Evolutionary conservation across 2,113 vertebrate species (phyloP).

Genomic region (Tragelaphus strepsiceros): DNA sequence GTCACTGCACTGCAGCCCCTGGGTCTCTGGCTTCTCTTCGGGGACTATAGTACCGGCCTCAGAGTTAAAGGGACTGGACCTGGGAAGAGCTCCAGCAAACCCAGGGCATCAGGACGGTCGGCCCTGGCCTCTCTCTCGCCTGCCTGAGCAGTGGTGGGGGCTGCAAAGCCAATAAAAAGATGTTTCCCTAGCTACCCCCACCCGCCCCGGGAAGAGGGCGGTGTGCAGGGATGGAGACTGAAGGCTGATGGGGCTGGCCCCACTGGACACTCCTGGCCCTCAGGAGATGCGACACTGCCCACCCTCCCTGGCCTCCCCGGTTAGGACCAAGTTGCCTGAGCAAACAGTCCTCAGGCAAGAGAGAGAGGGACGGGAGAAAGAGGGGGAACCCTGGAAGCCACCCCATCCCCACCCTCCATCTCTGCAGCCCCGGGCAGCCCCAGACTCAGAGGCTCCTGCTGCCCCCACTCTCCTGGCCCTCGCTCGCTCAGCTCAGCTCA

Average conservation of each 20-base stretch:
- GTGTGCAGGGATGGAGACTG: neutral
- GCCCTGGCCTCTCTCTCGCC: neutral
- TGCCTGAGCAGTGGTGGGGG: neutral
- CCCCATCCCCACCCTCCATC: neutral
- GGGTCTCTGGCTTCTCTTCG: neutral
- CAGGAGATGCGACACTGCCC: neutral
- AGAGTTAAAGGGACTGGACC: neutral
- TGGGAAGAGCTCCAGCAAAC: neutral
- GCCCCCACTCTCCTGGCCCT: neutral
- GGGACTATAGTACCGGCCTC: neutral
- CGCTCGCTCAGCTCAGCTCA: rapidly evolving
- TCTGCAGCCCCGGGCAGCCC: neutral
- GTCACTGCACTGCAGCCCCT: neutral
- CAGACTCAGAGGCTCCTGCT: neutral
- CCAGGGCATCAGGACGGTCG: neutral
- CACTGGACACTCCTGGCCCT: neutral
- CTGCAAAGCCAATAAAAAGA: neutral
- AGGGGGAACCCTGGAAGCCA: neutral
- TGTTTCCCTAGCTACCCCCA: neutral
- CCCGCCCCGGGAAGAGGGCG: neutral
- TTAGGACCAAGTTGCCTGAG: neutral
- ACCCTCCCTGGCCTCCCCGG: neutral
- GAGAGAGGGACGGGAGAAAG: neutral
- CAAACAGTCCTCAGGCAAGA: neutral
- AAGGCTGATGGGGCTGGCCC: neutral